These are phyloP conservation scores for Platycercus adscitus DNA, from an alignment of 2,113 vertebrate genomes.

Conservation along the genomic window DNA sequence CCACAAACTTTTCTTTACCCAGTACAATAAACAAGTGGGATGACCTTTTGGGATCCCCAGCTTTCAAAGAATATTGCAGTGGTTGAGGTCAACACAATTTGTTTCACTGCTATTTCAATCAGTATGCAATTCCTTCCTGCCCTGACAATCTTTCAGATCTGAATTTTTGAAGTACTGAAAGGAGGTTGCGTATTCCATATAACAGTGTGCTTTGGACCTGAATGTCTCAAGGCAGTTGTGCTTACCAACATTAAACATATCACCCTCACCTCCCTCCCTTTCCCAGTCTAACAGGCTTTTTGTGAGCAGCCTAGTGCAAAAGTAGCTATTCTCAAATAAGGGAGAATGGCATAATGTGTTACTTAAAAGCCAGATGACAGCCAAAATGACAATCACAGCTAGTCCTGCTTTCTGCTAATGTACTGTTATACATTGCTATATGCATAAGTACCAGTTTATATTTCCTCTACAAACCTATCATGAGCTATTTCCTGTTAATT, in stretches of 20 bases:
- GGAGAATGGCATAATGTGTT: neutral
- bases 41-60: neutral
- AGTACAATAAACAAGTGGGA: neutral
- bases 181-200: neutral
- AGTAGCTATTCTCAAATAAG: neutral
- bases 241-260: neutral
- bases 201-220: neutral
- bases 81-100: neutral
- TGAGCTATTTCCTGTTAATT: slow-evolving; percentile 7
- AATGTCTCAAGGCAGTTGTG: neutral
- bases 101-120: neutral
- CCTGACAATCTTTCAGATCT: neutral
- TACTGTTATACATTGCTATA: neutral
- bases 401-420: slow-evolving; percentile 8
- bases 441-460: neutral
- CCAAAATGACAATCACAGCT: neutral
- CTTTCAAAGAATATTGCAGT: neutral
- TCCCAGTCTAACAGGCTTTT: neutral
- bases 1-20: neutral
- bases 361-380: neutral
- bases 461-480: neutral
- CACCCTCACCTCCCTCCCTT: neutral
- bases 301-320: neutral
- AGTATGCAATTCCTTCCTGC: neutral
- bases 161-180: neutral